Evolutionary conservation across 2,888 invertebrate species (phyloP), one percentile per base, ranked within the genome.

Genomic region (Chromoteleia sp.): DNA sequence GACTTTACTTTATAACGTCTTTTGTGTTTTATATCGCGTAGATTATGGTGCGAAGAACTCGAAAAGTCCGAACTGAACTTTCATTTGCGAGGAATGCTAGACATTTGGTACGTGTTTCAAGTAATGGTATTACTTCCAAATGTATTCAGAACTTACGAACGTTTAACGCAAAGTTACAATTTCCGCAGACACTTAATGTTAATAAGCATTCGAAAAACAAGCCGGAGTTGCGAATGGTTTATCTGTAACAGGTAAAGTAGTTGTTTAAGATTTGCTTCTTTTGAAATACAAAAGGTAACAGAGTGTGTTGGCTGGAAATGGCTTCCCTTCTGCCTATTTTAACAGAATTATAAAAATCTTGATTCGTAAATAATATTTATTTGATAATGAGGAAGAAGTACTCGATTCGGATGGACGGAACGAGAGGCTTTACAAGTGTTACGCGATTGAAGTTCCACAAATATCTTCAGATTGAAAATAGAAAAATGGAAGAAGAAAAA

Each of bases 71-170:
- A 8, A 19, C 29, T 15, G 15, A 61, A 19, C 43, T 25, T 45
- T 61, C 45, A 43, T 61, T 61, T 61, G 17, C 10, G 41, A 43
- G 21, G 59, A 63, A 63, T 63, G 63, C 36, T 33, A 29, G 48
- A 48, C 39, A 71, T 71, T 71, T 59, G 29, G 70, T 58, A 58
- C 45, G 15, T 39, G 48, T 14, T n/a, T 17, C 14, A 17, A 61
- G 30, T 45, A 45, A 48, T 36, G 45, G 45, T 21, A 48, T 21
- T 63, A 48, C 48, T 33, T 25, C 17, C 41, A 67, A 54, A 54
- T 30, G 65, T 52, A 65, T 52, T 12, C 67, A 41, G 5, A 12
- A 14, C 10, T 50, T 65, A 36, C 17, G 4, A 6, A 41, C 54
- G 29, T 54, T 25, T 43, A 29, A 67, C 30, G 41, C 17, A 25